Base-by-base conservation (phyloP, 2,888 invertebrate genomes). In the Mylabris sibirica region DNA sequence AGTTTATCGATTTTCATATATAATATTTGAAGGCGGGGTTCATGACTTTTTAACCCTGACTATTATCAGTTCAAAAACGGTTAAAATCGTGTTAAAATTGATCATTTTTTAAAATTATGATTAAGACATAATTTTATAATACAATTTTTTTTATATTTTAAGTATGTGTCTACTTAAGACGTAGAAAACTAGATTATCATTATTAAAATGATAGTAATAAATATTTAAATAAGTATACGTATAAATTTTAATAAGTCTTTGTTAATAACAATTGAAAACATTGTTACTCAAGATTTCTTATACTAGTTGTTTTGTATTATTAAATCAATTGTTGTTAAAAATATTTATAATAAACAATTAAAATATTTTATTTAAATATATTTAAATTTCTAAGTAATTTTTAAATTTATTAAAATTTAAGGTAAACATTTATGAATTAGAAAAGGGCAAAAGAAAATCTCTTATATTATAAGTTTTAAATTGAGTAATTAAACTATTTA, bases 31-130 rank as follows among this genome's bases (percentile, higher is more conserved):
- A 26, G 12, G 57, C n/a, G 57, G 57, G 57, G 57, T 57, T 57
- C 57, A 57, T 24, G 57, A 57, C 57, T 26, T 57, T 26, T 57
- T 57, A 57, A 57, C 57, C 57, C 57, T 14, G 11, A 57, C 4
- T 12, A 5, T 26, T 57, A 57, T 57, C 57, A 26, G n/a, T 57
- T 24, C 14, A 24, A 30, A n/a, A 57, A 57, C 57, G 26, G 57
- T 26, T 57, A n/a, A 26, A 57, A 57, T 57, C 5, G 12, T 14
- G n/a, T 12, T 4, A 12, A 14, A 24, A 14, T 5, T 24, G 22
- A 53, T 53, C 22, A 53, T 22, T 53, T 53, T 49, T 3, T 17
- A 20, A 20, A 6, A 20, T 17, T 17, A 49, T 8, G 8, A 8
- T 30, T 30, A 30, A 30, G 30, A 30, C 5, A 8, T 30, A 6